Base-by-base conservation (phyloP, 2,113 vertebrate species). In the Prolemur simus region DNA sequence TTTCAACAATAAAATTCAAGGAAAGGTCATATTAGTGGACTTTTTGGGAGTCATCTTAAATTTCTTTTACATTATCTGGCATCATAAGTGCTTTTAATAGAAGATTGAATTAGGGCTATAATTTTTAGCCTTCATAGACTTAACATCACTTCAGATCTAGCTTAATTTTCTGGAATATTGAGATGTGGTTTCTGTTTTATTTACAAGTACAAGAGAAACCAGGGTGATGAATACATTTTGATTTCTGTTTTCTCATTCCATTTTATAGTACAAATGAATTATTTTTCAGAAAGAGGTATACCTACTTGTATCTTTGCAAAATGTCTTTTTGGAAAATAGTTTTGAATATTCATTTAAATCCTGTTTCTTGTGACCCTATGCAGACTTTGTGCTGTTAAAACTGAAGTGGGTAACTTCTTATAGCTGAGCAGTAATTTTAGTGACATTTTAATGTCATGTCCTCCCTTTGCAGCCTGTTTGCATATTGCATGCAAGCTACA, bases 391-490 rank as follows among this genome's bases (percentile, higher is more conserved):
- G 25, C 84, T 94, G 21, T 94, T 91, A 84, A 87, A 58, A 81
- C 77, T 83, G 23, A 68, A 85, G 52, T 49, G 29, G 87, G 18
- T 54, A 15, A 87, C 21, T 94, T 92, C 34, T 88, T 89, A 47
- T 13, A 92, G 32, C 37, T 68, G 23, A 88, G 8, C 14, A 87
- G 29, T 81, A 78, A 87, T 84, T 92, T 95, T 69, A 92, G 80
- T 60, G 49, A 90, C n/a, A 95, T 92, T 97, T 97, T 68, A 94
- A 90, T 89, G n/a, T 84, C 64, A 60, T 71, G 60, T 60, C 9
- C n/a, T 96, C 12, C 69, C 64, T 96, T 81, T 32, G 63, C 18
- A 56, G 49, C 34, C 58, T 69, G 37, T 76, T 90, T 87, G 76
- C 27, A 92, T 90, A 68, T 45, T 94, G 32, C 5, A 69, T 58